phyloP scores from a whole-genome alignment of 2,797 vertebrate genomes.

The Megaceryle alcyon region DNA sequence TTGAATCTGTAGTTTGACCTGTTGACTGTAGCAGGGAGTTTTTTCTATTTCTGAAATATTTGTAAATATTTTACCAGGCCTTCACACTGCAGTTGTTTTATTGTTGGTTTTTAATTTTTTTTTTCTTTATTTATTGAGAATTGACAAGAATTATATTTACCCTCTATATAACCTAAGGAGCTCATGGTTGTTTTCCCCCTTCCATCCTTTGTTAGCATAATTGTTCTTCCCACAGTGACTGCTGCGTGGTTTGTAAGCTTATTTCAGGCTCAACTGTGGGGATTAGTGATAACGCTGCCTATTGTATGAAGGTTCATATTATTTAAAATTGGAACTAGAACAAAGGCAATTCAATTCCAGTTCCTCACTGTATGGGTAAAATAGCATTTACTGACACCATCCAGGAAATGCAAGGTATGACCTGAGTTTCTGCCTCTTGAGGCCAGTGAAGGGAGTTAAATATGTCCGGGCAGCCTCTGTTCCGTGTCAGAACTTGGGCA shows the following conservation, averaged over 20 bases:
- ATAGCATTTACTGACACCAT: background rate
- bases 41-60: constrained; percentile 16
- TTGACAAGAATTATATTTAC: constrained; percentile 54
- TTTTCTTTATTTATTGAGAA: constrained; percentile 44
- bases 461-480: background rate
- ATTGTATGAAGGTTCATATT: constrained; percentile 68
- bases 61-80: constrained; percentile 66
- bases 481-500: background rate
- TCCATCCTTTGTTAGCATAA: constrained; percentile 67
- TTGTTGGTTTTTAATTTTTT: background rate
- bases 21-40: background rate
- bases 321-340: constrained; percentile 76
- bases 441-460: background rate
- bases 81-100: background rate
- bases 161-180: constrained; percentile 19
- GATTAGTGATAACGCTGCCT: constrained; percentile 71
- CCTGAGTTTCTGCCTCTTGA: background rate
- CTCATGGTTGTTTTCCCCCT: constrained; percentile 1
- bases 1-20: constrained; percentile 3
- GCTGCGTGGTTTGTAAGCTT: constrained; percentile 71
- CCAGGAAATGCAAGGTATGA: constrained; percentile 42
- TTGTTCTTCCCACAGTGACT: constrained; percentile 71
- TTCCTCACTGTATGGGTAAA: background rate
- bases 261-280: constrained; percentile 71
- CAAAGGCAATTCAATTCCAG: constrained; percentile 70